Evolutionary conservation across 2,888 invertebrate genomes (phyloP).

Genomic region (Oscheius myriophilus): DNA sequence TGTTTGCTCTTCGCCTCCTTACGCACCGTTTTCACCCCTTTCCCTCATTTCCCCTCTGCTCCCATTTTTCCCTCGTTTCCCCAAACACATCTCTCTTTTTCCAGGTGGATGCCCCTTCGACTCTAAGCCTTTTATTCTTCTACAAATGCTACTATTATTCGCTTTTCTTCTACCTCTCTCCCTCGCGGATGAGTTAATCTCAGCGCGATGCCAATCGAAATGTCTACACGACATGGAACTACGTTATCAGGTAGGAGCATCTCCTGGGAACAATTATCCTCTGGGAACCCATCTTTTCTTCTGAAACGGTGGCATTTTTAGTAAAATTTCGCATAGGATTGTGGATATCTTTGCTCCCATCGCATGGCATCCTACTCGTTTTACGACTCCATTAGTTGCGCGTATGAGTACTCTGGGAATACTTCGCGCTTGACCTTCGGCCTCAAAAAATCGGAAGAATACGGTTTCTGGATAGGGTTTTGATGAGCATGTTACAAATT

Average conservation of each 20-base stretch:
- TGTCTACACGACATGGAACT: slow-evolving; percentile 62
- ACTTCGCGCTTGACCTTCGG: slow-evolving; percentile 17
- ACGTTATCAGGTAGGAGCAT: slow-evolving; percentile 52
- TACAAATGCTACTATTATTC: slow-evolving; percentile 8
- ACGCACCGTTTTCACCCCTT: too few relatives aligned
- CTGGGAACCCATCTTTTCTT: too few relatives aligned
- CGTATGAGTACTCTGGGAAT: slow-evolving; percentile 29
- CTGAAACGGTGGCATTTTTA: too few relatives aligned
- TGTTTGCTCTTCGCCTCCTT: too few relatives aligned
- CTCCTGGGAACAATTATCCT: neutral
- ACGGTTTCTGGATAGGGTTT: too few relatives aligned
- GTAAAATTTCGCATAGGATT: too few relatives aligned
- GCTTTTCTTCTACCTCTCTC: slow-evolving; percentile 8
- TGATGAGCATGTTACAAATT: too few relatives aligned
- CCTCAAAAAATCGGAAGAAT: too few relatives aligned
- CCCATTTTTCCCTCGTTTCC: too few relatives aligned
- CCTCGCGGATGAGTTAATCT: slow-evolving; percentile 53
- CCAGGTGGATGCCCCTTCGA: too few relatives aligned
- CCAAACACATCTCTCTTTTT: too few relatives aligned
- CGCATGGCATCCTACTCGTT: neutral
- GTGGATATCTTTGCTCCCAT: neutral
- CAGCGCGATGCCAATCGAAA: slow-evolving; percentile 64
- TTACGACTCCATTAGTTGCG: slow-evolving; percentile 29
- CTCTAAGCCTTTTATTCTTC: neutral
- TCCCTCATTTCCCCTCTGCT: too few relatives aligned